These are phyloP conservation scores for Saiga tatarica DNA, from an alignment of 2,113 vertebrate species.

Conservation along the genomic window DNA sequence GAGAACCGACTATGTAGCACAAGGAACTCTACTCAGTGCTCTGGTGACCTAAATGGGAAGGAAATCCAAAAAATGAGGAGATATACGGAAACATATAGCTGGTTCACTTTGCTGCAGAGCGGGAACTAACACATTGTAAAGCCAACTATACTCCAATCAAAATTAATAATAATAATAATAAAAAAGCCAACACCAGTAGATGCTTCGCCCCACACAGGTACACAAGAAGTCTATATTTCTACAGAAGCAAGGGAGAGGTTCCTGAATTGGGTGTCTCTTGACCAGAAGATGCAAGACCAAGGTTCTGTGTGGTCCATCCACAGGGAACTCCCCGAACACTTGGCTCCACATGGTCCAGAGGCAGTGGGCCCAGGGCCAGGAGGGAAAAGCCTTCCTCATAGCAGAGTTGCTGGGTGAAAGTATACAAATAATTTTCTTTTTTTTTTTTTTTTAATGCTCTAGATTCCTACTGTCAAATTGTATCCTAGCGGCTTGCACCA, in stretches of 20 bases:
- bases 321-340: neutral
- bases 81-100: fast-evolving
- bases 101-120: neutral
- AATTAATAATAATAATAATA: neutral
- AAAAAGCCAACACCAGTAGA: neutral
- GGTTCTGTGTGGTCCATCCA: too few species aligned
- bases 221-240: neutral
- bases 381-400: neutral
- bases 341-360: neutral
- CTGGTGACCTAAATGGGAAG: neutral
- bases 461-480: neutral
- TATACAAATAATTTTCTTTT: neutral
- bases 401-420: neutral
- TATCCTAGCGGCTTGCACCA: neutral
- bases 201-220: neutral
- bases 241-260: neutral
- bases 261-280: neutral
- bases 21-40: neutral
- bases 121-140: neutral
- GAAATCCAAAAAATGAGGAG: neutral
- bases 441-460: neutral
- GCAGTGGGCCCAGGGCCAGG: neutral
- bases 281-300: neutral
- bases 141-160: neutral
- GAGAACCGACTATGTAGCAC: neutral